A percentile compares a stretch with the other conserved stretches of the same genome.
Conservation (phyloP, 2,888 invertebrate genomes). For the Nasonovia ribisnigri region DNA sequence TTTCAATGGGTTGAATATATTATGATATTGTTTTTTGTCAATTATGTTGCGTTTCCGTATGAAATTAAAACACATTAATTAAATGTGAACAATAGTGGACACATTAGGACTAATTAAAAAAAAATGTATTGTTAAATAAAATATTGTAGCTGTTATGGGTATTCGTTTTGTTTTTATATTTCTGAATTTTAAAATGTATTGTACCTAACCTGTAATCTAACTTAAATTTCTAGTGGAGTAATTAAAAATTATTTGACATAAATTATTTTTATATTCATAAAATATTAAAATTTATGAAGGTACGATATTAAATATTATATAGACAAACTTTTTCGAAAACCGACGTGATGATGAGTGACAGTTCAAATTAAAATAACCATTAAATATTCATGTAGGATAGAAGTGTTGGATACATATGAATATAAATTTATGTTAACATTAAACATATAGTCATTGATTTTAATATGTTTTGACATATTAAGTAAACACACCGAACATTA, state of each 20-base stretch:
- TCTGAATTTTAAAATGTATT: neutral
- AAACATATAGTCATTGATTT: neutral
- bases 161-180: neutral
- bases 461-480: constrained; percentile 12
- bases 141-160: too few relatives aligned
- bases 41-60: neutral
- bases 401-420: constrained; percentile 4
- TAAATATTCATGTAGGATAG: neutral
- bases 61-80: neutral
- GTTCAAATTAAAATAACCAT: constrained; percentile 14
- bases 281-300: neutral
- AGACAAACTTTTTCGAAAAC: neutral
- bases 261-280: neutral
- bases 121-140: neutral
- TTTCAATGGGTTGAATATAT: neutral
- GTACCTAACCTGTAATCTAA: neutral
- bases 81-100: neutral
- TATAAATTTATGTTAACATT: constrained; percentile 11
- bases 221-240: too few relatives aligned
- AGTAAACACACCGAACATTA: constrained; percentile 1
- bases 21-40: neutral
- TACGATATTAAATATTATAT: neutral
- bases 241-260: neutral
- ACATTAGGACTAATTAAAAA: neutral
- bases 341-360: neutral